Base-by-base conservation (phyloP, 2,797 vertebrate species). In the Silurus aristotelis region DNA sequence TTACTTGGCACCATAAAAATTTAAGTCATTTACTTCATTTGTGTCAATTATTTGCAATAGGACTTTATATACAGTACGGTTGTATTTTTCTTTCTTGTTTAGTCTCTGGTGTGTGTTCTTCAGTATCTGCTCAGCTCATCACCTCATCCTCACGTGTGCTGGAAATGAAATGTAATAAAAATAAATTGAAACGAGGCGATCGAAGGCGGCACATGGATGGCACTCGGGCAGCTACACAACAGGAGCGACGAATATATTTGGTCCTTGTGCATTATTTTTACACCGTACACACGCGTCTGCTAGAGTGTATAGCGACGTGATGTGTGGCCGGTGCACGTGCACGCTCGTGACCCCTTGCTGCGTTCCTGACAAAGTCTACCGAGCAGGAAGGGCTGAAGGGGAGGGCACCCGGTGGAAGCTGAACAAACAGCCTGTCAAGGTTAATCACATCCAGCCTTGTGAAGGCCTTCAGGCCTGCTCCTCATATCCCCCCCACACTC, bases 361-460 rank as follows among this genome's bases (percentile, higher is more conserved):
- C 7, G 38, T 64, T 81, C 13, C 63, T 68, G 75, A 77, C 70
- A 22, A 63, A 80, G 64, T 72, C 80, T 63, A 91, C 87, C 60
- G 20, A 83, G 89, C 81, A 60, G 89, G 91, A 90, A 85, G 66
- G 89, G 76, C 31, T 83, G 86, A 81, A 66, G 55, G 89, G 91
- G 88, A 89, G 90, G 92, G 84, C 91, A 92, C 87, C 94, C 93
- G 92, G 93, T 95, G 93, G 93, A 95, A 94, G 92, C 90, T 93
- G 93, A 94, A 93, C 93, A 95, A 95, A 94, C 93, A 94, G 92
- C 89, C 92, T 95, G 94, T 95, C 94, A 91, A 89, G 93, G 92
- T 90, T 92, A 92, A 95, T 96, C 92, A 92, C 89, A 89, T 94
- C 93, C 89, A 86, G 86, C 86, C 88, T 91, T 92, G 89, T 92